Base-by-base conservation (phyloP, 2,888 invertebrate species). In the Lacanobia wlatinum region DNA sequence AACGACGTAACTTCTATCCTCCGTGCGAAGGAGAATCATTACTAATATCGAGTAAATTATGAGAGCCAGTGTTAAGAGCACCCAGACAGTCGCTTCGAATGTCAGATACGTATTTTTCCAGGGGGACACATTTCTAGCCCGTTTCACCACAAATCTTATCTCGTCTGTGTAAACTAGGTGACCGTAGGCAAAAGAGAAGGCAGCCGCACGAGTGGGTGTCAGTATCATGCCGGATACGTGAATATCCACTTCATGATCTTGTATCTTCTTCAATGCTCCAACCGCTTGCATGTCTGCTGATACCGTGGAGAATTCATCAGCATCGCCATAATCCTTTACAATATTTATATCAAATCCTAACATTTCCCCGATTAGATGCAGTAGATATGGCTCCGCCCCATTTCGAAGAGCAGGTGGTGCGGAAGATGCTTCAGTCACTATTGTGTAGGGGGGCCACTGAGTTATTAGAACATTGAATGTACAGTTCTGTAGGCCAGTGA, bases 401-500 rank as follows among this genome's bases (percentile, higher is more conserved):
- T 76, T 71, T 5, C 23, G 55, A 34, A 82, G 68, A n/a, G 14
- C 21, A 9, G 52, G 52, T 23, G 66, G n/a, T 56, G 12, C 46
- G 12, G 2, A 16, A 52, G 71, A 21, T 8, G 75, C 73, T 34
- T 64, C 8, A 55, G 69, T 10, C 12, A 74, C 18, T 9, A 79
- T 70, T 28, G 86, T 59, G 16, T 65, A 79, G 0, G 94, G 94
- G 4, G 94, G 92, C 88, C 90, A 90, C 23, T 93, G 86, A 0
- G 90, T 73, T 5, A 88, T 80, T 3, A 84, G 81, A 0, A 90
- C 87, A 21, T 78, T 88, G 12, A 94, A 79, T 2, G 89, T 90
- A 72, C 94, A 94, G 53, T 91, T 91, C 34, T 73, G 81, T 12
- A 94, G 80, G 7, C 89, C 90, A 1, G 87, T 90, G 4, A 80